These are phyloP conservation scores for Oriolus oriolus DNA, from an alignment of 2,113 vertebrate species.

Conservation along the genomic window DNA sequence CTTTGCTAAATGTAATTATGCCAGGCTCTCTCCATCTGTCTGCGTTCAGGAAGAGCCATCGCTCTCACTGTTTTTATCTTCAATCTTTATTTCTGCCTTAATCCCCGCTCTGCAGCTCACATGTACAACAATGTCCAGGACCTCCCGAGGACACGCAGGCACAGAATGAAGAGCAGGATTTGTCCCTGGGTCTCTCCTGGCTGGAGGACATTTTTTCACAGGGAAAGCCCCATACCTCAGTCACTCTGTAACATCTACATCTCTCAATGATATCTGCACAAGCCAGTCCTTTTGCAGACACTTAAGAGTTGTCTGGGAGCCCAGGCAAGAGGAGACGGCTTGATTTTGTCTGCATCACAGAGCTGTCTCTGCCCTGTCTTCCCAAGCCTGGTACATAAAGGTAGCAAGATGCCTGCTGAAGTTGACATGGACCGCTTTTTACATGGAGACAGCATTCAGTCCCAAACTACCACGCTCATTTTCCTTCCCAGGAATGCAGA, in stretches of 20 bases:
- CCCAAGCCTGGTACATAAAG: background rate
- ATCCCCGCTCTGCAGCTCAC: background rate
- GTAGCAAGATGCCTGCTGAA: background rate
- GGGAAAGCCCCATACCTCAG: background rate
- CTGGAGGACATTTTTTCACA: background rate
- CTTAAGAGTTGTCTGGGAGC: background rate
- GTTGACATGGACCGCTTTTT: background rate
- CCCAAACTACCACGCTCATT: background rate
- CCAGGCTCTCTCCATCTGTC: slow-evolving; percentile 75
- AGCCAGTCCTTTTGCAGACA: background rate
- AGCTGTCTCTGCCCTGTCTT: background rate
- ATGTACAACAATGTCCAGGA: background rate
- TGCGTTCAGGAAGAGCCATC: slow-evolving; percentile 71
- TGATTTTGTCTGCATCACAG: background rate
- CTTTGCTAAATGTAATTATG: slow-evolving; percentile 83
- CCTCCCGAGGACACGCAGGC: background rate
- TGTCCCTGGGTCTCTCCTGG: background rate
- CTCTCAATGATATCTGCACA: background rate
- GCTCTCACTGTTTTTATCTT: slow-evolving; percentile 43
- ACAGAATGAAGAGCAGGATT: background rate
- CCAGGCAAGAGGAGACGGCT: background rate
- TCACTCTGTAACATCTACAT: background rate
- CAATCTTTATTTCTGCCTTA: slow-evolving; percentile 43
- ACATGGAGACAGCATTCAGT: background rate
- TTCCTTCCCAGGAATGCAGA: background rate